phyloP scores from a whole-genome alignment of 2,113 vertebrate genomes.

The Thermophis baileyi region DNA sequence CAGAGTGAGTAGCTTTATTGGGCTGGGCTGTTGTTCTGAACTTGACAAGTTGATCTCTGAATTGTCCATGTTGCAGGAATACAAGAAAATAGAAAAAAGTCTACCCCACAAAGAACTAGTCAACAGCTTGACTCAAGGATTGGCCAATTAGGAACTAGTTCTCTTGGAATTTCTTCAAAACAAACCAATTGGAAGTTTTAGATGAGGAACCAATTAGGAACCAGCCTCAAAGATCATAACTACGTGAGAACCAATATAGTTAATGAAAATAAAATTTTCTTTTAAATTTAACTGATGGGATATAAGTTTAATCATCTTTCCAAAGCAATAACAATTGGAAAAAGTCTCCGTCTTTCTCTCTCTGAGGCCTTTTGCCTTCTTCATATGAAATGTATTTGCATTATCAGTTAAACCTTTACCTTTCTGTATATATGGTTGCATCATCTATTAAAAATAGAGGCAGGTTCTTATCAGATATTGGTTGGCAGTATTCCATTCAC shows the following conservation, averaged over 20 bases:
- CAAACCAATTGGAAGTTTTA: neutral
- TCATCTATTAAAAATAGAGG: slow-evolving; percentile 2
- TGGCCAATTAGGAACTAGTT: neutral
- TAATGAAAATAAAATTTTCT: neutral
- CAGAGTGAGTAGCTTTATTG: neutral
- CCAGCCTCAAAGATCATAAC: neutral
- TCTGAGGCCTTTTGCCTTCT: neutral
- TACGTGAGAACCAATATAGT: neutral
- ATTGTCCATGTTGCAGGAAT: neutral
- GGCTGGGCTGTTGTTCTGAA: neutral
- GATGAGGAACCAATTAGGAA: neutral
- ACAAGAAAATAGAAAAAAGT: neutral
- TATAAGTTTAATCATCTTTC: neutral
- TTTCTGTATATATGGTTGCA: neutral
- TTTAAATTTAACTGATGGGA: neutral
- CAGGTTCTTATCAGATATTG: neutral
- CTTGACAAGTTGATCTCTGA: neutral
- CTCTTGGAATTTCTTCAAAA: neutral
- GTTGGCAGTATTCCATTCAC: neutral
- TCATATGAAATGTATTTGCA: neutral
- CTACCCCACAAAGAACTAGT: neutral
- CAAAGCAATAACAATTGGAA: neutral
- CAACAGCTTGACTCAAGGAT: neutral
- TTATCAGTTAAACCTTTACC: neutral
- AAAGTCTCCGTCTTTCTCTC: neutral